phyloP scores from a whole-genome alignment of 2,113 vertebrate species.

The Embiotoca jacksoni region DNA sequence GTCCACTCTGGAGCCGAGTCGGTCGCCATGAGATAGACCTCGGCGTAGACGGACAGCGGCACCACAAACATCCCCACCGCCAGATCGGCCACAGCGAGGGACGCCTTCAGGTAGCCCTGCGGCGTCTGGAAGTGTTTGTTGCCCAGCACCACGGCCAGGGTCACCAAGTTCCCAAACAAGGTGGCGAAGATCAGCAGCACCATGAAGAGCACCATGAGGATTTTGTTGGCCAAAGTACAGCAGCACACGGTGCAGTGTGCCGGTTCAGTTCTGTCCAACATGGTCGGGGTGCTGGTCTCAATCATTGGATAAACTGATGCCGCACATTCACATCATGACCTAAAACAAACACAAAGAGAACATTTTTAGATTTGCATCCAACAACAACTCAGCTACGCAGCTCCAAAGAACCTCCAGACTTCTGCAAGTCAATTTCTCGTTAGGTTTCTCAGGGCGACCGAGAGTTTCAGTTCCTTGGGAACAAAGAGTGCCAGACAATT shows the following conservation, averaged over 20 bases:
- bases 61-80: constrained; percentile 85
- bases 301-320: constrained; percentile 27
- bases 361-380: not conserved
- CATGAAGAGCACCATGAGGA: constrained; percentile 84
- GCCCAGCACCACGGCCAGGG: constrained; percentile 82
- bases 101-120: constrained; percentile 87
- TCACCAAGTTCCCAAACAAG: constrained; percentile 83
- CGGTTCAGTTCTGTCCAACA: constrained; percentile 65
- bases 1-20: constrained; percentile 77
- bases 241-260: constrained; percentile 82
- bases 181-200: constrained; percentile 80
- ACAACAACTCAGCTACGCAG: too few species aligned
- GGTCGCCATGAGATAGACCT: constrained; percentile 76
- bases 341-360: constrained; percentile 29
- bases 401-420: too few species aligned
- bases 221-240: constrained; percentile 78
- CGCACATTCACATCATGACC: constrained; percentile 48
- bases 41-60: constrained; percentile 84
- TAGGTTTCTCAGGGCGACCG: too few species aligned
- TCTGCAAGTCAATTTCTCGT: too few species aligned
- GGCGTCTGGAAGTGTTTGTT: constrained; percentile 84
- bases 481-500: too few species aligned
- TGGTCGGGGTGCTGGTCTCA: constrained; percentile 40
- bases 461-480: not conserved
- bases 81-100: constrained; percentile 84